Evolutionary conservation across 1,140 invertebrate species (phyloP), one percentile per base, ranked within the genome.

Genomic region (Trichonephila inaurata): DNA sequence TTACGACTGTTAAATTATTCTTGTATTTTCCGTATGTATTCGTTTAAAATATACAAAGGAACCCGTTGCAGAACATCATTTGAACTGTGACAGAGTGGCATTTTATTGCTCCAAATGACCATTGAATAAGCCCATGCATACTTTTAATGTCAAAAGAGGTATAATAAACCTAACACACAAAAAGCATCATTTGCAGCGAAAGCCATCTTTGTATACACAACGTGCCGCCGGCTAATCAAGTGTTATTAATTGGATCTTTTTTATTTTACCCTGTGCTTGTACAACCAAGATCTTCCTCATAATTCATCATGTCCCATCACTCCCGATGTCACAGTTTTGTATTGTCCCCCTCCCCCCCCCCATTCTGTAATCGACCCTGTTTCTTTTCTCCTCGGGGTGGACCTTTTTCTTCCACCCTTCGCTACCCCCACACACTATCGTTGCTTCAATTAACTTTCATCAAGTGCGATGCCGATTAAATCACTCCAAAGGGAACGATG

Each of bases 391-490:
- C 72, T 24, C 24, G 14, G 24, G 14, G 4, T 33, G 72, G 28
- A 77, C 7, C 14, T 40, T 40, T 77, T 28, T 51, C 51, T 51
- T 51, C 7, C 51, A 7, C 51, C 7, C 51, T 51, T 12, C 33
- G 0, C 51, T 8, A 33, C 72, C 28, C 33, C 28, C 40, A 10
- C 16, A 28, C 19, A 81, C 72, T 6, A 16, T 18, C 72, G n/a
- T 60, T 60, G 85, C 18, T 60, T 62, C 85, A 87, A 87, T 87
- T 87, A 87, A 87, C 85, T 87, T 87, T 87, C 85, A 62, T 87
- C 24, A 33, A 87, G 85, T 33, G 18, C 60, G 14, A 87, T 28
- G 14, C 24, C 51, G 85, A 87, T 87, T 87, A 87, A 87, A 87
- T 87, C 85, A 64, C 85, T 28, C 85, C 85, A 28, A 64, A 64